Conservation (phyloP, 2,888 invertebrate genomes). For the Mesorhabditis belari region DNA sequence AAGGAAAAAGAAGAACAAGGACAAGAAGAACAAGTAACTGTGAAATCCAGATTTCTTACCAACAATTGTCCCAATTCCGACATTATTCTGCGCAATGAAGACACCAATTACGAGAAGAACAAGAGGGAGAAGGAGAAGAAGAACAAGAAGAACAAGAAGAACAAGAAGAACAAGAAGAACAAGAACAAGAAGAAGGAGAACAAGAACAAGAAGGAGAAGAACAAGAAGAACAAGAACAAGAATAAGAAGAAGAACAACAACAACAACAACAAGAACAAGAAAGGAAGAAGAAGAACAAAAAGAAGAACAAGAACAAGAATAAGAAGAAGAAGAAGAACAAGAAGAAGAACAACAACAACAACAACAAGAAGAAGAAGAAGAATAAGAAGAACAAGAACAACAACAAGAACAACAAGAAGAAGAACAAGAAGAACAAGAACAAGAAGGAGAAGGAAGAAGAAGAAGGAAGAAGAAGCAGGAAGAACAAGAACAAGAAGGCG, state of each 20-base stretch:
- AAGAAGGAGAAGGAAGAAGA: neutral
- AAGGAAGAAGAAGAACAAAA: neutral
- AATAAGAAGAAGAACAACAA: too few relatives aligned
- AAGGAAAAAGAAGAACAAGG: too few relatives aligned
- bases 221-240: too few relatives aligned
- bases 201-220: conserved; percentile 5
- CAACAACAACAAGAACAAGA: too few relatives aligned
- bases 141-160: conserved; percentile 1
- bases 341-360: conserved; percentile 8
- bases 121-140: conserved; percentile 18
- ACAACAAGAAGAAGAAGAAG: neutral
- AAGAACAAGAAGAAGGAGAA: conserved; percentile 14
- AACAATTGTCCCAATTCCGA: conserved; percentile 90
- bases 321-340: conserved; percentile 2
- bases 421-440: neutral
- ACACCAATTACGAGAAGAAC: conserved; percentile 95
- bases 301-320: conserved; percentile 7
- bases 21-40: too few relatives aligned
- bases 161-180: conserved; percentile 4
- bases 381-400: too few relatives aligned
- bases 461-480: neutral
- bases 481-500: conserved; percentile 2
- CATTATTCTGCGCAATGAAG: conserved; percentile 94
- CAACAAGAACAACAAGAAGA: neutral
- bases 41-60: conserved; percentile 61